Percentiles rank a stretch among this genome's conserved stretches.
Evolutionary conservation across 2,113 vertebrate genomes (phyloP).

Genomic region (Tetrax tetrax): DNA sequence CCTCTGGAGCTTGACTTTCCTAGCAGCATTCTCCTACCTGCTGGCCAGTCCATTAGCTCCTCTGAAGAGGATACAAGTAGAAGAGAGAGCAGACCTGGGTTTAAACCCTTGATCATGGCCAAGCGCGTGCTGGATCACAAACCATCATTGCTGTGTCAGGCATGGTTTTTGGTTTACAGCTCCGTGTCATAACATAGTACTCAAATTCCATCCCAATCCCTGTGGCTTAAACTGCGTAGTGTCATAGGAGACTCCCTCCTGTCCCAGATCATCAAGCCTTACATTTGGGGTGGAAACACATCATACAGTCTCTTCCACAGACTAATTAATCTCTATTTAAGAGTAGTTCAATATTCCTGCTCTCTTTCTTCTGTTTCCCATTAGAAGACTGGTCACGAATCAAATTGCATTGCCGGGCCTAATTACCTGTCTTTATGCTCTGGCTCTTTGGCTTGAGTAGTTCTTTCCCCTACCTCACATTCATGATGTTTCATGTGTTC

Average conservation of each 20-base stretch:
- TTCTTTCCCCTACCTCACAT: neutral
- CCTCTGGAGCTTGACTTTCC: neutral
- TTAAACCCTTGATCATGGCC: neutral
- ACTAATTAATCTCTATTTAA: neutral
- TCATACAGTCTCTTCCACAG: neutral
- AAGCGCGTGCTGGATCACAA: neutral
- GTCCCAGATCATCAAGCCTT: neutral
- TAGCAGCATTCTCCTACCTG: neutral
- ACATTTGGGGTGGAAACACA: neutral
- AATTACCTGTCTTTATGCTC: neutral
- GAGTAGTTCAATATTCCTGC: neutral
- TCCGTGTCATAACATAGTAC: neutral
- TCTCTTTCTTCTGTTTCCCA: neutral
- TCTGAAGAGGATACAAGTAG: neutral
- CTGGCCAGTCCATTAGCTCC: neutral
- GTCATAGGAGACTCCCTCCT: neutral
- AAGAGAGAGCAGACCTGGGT: neutral
- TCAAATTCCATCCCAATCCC: neutral
- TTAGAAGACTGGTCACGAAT: neutral
- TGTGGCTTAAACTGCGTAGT: neutral
- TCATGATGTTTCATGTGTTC: neutral
- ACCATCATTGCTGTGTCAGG: neutral
- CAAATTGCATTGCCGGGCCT: neutral
- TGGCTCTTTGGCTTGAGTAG: neutral
- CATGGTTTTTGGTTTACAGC: accelerated